A percentile compares a stretch with the other conserved stretches of the same genome.
Conservation (phyloP, 2,113 vertebrate species). For the Onychostruthus taczanowskii region DNA sequence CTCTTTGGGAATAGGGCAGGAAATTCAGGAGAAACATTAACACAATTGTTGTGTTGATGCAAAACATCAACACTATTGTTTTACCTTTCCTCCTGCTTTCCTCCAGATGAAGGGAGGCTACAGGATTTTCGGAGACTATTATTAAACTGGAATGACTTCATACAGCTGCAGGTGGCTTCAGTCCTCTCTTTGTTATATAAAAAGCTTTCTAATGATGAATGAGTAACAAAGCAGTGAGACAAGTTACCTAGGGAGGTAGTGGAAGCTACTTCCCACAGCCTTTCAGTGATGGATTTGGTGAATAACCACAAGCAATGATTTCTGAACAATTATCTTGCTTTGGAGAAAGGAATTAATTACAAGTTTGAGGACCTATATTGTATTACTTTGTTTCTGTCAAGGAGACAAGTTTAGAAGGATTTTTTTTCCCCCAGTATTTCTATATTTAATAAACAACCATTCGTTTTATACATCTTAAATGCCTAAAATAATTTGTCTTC, state of each 20-base stretch:
- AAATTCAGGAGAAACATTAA: constrained; percentile 2
- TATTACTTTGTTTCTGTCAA: neutral
- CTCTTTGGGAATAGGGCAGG: neutral
- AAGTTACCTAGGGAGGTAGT: neutral
- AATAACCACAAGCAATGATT: neutral
- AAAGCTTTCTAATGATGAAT: neutral
- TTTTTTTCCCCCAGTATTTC: neutral
- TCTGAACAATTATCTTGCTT: neutral
- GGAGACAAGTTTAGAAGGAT: neutral
- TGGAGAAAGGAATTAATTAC: neutral
- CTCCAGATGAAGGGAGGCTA: constrained; percentile 21
- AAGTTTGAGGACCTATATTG: neutral
- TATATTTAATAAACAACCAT: neutral
- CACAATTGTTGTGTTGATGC: neutral
- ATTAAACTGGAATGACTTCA: constrained; percentile 17
- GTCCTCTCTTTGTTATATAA: neutral
- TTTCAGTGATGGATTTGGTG: neutral
- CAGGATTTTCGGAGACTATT: neutral
- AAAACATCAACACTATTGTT: constrained; percentile 29
- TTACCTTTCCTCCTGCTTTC: constrained; percentile 19
- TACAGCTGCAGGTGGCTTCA: neutral
- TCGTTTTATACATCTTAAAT: neutral
- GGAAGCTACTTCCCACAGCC: neutral
- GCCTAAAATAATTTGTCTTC: neutral
- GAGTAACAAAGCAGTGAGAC: neutral